phyloP scores from a whole-genome alignment of 2,797 vertebrate genomes.

The Chrysocyon brachyurus region DNA sequence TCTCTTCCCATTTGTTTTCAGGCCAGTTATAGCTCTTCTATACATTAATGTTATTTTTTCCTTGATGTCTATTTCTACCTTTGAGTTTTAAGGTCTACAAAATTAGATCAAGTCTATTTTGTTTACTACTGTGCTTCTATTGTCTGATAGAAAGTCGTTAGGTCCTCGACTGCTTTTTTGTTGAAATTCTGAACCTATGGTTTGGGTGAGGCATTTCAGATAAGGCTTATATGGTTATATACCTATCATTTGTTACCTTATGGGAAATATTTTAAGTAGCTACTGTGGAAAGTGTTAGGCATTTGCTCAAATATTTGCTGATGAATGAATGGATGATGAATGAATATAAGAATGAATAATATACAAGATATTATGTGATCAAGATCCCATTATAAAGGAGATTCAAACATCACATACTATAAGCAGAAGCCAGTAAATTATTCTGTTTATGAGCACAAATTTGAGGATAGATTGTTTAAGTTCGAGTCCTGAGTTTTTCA shows the following conservation, averaged over 20 bases:
- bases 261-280: neutral
- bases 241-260: neutral
- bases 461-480: neutral
- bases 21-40: neutral
- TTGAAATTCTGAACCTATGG: neutral
- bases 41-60: neutral
- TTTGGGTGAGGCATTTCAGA: neutral
- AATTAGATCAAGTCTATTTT: neutral
- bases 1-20: neutral
- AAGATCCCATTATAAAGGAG: neutral
- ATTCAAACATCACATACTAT: neutral
- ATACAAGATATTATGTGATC: neutral
- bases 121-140: neutral
- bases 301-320: neutral
- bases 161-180: neutral
- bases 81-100: neutral
- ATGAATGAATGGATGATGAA: neutral
- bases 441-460: neutral
- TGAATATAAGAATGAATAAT: neutral
- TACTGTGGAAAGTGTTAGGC: neutral
- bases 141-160: neutral
- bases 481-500: neutral
- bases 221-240: neutral
- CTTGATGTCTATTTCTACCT: neutral
- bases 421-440: neutral